phyloP scores from a whole-genome alignment of 35 echinoderm and acorn worm genomes.

The Amphiura filiformis region DNA sequence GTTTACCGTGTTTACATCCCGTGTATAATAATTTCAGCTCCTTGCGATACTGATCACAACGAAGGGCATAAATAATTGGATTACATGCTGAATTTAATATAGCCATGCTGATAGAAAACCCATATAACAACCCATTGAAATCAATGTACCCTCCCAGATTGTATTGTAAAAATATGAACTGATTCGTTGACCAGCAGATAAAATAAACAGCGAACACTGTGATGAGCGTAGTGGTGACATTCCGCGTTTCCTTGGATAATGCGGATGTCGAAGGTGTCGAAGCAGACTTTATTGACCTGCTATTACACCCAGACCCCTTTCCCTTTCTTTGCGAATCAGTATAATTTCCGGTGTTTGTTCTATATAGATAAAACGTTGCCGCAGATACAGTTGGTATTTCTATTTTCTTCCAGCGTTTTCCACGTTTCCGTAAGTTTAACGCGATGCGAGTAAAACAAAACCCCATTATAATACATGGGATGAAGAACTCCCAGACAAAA shows the following conservation, averaged over 20 bases:
- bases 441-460: constrained; percentile 45
- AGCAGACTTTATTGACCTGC: neutral
- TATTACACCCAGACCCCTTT: neutral
- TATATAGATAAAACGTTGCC: neutral
- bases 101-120: constrained; percentile 47
- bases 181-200: constrained; percentile 88
- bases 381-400: neutral
- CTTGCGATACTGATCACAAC: constrained; percentile 58
- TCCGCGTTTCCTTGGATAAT: neutral
- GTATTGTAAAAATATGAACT: constrained; percentile 67
- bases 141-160: constrained; percentile 67
- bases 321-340: neutral
- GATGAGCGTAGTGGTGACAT: constrained; percentile 25
- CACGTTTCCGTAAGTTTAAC: constrained; percentile 39
- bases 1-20: too few relatives aligned
- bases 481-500: constrained; percentile 64
- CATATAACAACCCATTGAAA: constrained; percentile 37
- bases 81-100: constrained; percentile 66
- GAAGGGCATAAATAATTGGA: constrained; percentile 71
- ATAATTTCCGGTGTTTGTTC: neutral
- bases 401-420: too few relatives aligned
- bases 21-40: constrained; percentile 38
- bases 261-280: neutral
- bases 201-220: constrained; percentile 48
- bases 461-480: constrained; percentile 63